Evolutionary conservation across 2,113 vertebrate genomes (phyloP).

Genomic region (Neopipo cinnamomea): DNA sequence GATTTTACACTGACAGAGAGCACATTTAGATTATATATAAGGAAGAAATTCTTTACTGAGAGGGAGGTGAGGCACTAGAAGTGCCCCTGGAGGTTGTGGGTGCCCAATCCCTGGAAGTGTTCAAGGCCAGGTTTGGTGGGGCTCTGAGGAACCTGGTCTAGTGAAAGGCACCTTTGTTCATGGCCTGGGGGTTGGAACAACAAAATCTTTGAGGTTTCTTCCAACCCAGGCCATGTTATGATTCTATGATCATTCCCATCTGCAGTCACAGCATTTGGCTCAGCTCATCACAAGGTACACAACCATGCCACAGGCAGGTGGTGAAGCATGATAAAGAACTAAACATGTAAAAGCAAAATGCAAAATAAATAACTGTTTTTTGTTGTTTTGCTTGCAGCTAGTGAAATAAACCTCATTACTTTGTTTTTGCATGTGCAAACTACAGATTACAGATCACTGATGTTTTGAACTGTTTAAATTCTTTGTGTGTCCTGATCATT

Average conservation of each 20-base stretch:
- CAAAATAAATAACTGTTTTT: background rate
- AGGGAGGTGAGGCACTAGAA: background rate
- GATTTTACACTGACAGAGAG: background rate
- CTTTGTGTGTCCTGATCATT: background rate
- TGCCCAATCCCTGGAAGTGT: background rate
- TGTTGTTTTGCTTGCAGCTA: background rate
- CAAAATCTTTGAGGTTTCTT: background rate
- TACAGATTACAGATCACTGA: background rate
- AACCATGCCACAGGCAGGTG: background rate
- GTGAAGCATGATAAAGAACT: fast-evolving
- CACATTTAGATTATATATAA: background rate
- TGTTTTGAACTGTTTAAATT: background rate
- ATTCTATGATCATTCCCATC: background rate
- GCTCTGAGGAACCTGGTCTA: background rate
- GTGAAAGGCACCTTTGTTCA: background rate
- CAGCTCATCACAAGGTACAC: background rate
- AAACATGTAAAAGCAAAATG: background rate
- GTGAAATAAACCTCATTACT: background rate
- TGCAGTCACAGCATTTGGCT: background rate
- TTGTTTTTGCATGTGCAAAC: background rate
- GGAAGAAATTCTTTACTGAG: background rate
- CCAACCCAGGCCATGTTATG: background rate
- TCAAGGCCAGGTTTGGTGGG: background rate
- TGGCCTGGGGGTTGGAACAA: background rate
- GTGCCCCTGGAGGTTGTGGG: background rate